Percentiles rank a stretch among this genome's conserved stretches.
Conservation (phyloP, 2,888 invertebrate species). For the Conomelus anceps region DNA sequence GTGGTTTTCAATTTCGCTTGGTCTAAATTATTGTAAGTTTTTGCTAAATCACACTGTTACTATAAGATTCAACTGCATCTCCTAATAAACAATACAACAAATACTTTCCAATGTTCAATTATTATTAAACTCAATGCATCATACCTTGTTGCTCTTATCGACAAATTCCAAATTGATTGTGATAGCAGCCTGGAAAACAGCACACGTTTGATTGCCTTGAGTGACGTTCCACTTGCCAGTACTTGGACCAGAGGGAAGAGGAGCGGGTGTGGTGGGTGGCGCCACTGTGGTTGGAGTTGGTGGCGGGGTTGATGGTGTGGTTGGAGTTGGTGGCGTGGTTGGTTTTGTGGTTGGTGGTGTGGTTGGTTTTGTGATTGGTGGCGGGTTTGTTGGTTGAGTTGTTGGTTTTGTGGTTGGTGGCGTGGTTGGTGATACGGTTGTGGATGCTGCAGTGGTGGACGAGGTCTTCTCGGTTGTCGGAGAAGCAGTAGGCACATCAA, state of each 20-base stretch:
- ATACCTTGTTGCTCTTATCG: background rate
- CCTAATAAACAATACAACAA: too few relatives aligned
- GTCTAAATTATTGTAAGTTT: too few relatives aligned
- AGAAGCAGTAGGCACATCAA: background rate
- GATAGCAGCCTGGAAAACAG: background rate
- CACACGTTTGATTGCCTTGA: background rate
- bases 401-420: background rate
- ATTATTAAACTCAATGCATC: background rate
- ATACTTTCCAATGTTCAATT: too few relatives aligned
- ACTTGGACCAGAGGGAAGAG: background rate
- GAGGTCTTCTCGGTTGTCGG: background rate
- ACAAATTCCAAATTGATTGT: background rate
- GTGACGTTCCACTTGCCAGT: background rate
- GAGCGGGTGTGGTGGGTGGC: background rate
- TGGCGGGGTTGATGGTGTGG: background rate
- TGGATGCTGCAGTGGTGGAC: background rate
- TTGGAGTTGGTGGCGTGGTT: background rate
- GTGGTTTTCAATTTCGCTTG: too few relatives aligned
- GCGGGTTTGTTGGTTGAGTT: background rate
- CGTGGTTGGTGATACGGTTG: background rate
- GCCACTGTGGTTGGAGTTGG: background rate
- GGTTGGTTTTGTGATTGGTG: background rate
- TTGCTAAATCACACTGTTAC: too few relatives aligned
- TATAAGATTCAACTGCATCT: too few relatives aligned
- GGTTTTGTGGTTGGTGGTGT: background rate